A percentile compares a stretch with the other conserved stretches of the same genome.
Evolutionary conservation across 2,888 invertebrate species (phyloP).

Genomic region (Scaptomyza reducta): DNA sequence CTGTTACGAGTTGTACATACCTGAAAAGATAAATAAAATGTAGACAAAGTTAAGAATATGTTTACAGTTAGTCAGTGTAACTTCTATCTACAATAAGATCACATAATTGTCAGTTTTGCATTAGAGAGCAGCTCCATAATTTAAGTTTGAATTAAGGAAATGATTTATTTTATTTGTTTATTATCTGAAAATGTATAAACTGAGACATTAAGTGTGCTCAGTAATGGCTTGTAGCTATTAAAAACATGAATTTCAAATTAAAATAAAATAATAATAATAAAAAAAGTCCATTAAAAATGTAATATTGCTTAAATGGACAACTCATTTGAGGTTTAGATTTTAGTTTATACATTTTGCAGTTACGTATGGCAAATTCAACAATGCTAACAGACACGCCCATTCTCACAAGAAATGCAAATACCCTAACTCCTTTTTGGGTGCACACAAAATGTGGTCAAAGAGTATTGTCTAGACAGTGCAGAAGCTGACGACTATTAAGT

Average conservation of each 20-base stretch:
- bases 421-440: slow-evolving; percentile 17
- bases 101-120: not conserved
- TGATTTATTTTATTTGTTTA: no score
- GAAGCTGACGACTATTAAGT: slow-evolving; percentile 28
- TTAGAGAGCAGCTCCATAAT: slow-evolving; percentile 10
- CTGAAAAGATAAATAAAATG: slow-evolving; percentile 45
- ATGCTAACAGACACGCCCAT: not conserved
- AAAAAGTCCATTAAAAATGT: not conserved
- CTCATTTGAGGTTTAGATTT: not conserved
- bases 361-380: not conserved
- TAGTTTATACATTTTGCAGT: no score
- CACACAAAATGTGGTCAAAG: slow-evolving; percentile 19
- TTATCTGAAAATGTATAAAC: no score
- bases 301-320: not conserved
- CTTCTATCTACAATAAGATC: not conserved
- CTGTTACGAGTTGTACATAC: slow-evolving; percentile 41
- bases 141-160: slow-evolving; percentile 2
- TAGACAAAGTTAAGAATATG: not conserved
- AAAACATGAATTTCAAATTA: no score
- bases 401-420: slow-evolving; percentile 1
- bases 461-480: slow-evolving; percentile 8
- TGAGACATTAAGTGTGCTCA: not conserved
- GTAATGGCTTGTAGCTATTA: not conserved
- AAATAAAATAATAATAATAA: not conserved
- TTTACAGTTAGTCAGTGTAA: not conserved